Conservation (phyloP, 2,797 vertebrate genomes). For the Gymnothorax javanicus region DNA sequence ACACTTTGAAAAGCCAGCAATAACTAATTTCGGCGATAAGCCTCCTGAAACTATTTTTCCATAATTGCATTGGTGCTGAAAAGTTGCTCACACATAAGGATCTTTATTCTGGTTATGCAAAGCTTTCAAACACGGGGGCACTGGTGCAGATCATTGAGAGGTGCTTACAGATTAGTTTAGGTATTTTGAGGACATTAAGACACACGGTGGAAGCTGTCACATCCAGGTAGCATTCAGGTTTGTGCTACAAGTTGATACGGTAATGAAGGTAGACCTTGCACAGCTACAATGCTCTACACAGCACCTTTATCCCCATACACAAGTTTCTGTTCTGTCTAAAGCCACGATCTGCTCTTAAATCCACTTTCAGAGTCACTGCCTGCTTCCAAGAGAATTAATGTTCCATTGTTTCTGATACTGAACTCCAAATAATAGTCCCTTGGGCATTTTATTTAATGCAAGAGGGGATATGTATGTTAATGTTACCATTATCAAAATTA, state of each 20-base stretch:
- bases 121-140: neutral
- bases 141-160: neutral
- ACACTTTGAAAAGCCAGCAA: neutral
- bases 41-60: slow-evolving; percentile 3
- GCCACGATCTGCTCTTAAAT: too few species aligned
- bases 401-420: neutral
- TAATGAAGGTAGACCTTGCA: neutral
- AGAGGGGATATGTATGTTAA: neutral
- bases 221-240: neutral
- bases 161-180: neutral
- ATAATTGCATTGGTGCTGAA: neutral
- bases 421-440: neutral
- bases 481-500: neutral
- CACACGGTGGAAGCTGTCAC: neutral
- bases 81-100: neutral
- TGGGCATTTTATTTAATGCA: neutral
- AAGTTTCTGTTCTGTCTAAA: neutral
- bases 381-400: neutral
- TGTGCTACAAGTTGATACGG: neutral
- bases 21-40: neutral
- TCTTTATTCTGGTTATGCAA: neutral
- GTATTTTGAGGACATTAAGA: neutral
- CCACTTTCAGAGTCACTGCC: neutral
- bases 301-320: neutral
- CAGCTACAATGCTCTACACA: neutral